These are phyloP conservation scores for Eufriesea mexicana DNA, from an alignment of 1,140 invertebrate species.

Conservation along the genomic window DNA sequence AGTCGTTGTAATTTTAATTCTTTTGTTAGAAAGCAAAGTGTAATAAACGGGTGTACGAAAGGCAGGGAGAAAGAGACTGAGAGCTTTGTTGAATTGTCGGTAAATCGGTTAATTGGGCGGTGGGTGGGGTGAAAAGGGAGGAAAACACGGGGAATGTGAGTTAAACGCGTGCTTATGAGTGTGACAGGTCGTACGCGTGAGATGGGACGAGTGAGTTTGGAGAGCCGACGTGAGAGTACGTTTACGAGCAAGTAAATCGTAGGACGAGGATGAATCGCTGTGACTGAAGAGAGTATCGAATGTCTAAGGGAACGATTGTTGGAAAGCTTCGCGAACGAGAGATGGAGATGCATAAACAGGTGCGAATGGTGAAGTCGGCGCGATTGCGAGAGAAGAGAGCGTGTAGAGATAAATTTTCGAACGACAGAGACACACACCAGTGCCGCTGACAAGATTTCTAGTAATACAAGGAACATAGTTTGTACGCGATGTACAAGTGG, in stretches of 20 bases:
- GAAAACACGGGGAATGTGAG: background rate
- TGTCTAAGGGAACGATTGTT: constrained; percentile 21
- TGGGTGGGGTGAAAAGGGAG: background rate
- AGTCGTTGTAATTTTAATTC: constrained; percentile 74
- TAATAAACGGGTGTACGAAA: constrained; percentile 23
- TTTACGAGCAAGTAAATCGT: background rate
- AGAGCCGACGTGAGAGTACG: background rate
- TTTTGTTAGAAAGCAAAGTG: constrained; percentile 60
- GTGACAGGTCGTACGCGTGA: no score
- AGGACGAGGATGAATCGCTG: background rate
- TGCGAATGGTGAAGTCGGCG: background rate
- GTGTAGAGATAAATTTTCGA: constrained; percentile 48
- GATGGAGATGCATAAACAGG: background rate
- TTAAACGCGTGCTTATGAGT: background rate
- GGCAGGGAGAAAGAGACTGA: background rate
- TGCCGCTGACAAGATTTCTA: constrained; percentile 46
- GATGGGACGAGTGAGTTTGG: background rate
- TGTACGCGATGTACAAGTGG: constrained; percentile 57
- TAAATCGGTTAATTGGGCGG: background rate
- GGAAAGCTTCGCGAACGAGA: background rate
- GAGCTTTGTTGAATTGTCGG: constrained; percentile 31
- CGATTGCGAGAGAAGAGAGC: constrained; percentile 17
- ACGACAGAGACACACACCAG: constrained; percentile 32
- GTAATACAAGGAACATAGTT: constrained; percentile 60
- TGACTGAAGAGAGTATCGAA: background rate